Evolutionary conservation across 2,888 invertebrate genomes (phyloP).

Genomic region (Rhopalosiphum nymphaeae): DNA sequence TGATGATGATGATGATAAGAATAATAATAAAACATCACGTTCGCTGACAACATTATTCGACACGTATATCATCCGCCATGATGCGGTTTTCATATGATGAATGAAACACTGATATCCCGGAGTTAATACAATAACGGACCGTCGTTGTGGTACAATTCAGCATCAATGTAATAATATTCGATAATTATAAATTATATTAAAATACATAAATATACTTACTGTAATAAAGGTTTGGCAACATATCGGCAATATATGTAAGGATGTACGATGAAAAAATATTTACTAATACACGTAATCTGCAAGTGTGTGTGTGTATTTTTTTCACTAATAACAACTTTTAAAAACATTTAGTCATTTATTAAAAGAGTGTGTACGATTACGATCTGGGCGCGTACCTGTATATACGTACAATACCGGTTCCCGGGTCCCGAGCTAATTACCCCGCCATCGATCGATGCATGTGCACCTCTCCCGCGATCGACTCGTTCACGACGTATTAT

Average conservation of each 20-base stretch:
- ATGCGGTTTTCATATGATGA: background rate
- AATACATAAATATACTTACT: background rate
- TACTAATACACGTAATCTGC: background rate
- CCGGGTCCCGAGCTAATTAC: conserved; percentile 41
- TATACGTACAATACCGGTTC: conserved; percentile 42
- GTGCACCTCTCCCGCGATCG: background rate
- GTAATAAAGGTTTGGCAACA: background rate
- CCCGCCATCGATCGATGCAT: conserved; percentile 36
- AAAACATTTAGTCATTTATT: conserved; percentile 32
- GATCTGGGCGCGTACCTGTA: conserved; percentile 16
- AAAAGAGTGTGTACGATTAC: conserved; percentile 30
- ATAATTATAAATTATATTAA: background rate
- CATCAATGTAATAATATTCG: background rate
- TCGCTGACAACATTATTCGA: background rate
- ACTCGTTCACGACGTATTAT: conserved; percentile 29
- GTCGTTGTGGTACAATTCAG: background rate
- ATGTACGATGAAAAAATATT: background rate
- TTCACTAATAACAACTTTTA: conserved; percentile 46
- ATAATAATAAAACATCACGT: conserved; percentile 7
- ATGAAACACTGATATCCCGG: background rate
- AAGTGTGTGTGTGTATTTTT: background rate
- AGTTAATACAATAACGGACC: background rate
- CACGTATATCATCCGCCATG: background rate
- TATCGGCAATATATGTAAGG: background rate
- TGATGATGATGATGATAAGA: background rate